phyloP scores from a whole-genome alignment of 2,797 vertebrate genomes.

The Gymnothorax reevesii region DNA sequence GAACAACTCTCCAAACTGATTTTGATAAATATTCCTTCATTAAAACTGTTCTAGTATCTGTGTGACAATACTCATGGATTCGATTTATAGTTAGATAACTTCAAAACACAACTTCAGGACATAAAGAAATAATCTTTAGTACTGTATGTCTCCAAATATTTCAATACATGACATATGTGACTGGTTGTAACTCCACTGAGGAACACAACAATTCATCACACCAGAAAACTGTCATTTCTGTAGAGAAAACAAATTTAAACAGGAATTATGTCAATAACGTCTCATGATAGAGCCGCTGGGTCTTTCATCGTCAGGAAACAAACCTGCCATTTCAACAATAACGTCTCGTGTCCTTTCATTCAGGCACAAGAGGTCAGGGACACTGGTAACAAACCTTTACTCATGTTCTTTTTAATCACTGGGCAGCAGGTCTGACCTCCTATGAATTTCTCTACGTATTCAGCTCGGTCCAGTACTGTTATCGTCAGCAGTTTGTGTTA shows the following conservation, averaged over 20 bases:
- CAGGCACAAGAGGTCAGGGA: not conserved
- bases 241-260: not conserved
- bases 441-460: not conserved
- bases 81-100: too few species aligned
- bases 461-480: not conserved
- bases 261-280: not conserved
- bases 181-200: not conserved
- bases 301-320: not conserved
- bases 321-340: not conserved
- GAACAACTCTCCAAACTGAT: too few species aligned
- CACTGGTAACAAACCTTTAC: not conserved
- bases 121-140: not conserved
- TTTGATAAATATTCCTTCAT: not conserved
- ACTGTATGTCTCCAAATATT: not conserved
- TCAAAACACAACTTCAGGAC: not conserved
- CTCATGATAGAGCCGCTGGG: not conserved
- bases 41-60: not conserved
- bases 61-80: not conserved
- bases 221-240: not conserved
- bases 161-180: not conserved
- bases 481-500: not conserved
- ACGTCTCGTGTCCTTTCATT: not conserved
- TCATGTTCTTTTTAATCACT: not conserved
- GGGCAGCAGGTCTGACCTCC: not conserved
- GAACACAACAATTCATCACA: not conserved